Conservation (phyloP, 2,797 vertebrate species). For the Manis crassicaudata region DNA sequence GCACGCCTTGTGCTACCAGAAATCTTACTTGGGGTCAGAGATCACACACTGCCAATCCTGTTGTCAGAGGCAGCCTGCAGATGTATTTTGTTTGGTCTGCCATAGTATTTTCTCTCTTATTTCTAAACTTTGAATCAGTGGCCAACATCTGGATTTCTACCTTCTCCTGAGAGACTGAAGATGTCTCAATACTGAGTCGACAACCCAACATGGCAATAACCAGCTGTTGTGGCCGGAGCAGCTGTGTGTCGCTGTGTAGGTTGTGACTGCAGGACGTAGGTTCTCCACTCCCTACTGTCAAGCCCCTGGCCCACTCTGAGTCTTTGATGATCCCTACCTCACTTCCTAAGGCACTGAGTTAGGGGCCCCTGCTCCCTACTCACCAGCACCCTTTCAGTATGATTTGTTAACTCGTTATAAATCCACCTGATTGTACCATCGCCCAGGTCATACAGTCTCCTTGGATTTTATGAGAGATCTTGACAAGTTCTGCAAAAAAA, state of each 20-base stretch:
- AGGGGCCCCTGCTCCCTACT: neutral
- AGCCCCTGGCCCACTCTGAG: neutral
- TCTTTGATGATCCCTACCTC: neutral
- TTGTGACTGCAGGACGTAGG: neutral
- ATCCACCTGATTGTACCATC: neutral
- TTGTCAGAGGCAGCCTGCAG: constrained; percentile 10
- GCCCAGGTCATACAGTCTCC: neutral
- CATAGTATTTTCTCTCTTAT: neutral
- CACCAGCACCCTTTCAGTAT: neutral
- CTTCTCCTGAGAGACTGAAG: constrained; percentile 34
- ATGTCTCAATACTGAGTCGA: neutral
- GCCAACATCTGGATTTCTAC: constrained; percentile 47
- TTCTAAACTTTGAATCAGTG: constrained; percentile 50
- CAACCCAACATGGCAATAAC: neutral
- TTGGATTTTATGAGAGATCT: neutral
- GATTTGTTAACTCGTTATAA: neutral
- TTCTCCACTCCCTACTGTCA: neutral
- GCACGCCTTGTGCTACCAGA: constrained; percentile 29
- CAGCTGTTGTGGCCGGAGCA: neutral
- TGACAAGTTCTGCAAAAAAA: neutral
- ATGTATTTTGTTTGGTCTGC: constrained; percentile 56
- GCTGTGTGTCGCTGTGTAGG: neutral
- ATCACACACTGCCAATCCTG: neutral
- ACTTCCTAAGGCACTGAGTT: neutral
- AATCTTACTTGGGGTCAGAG: constrained; percentile 50